phyloP scores from a whole-genome alignment of 1,140 invertebrate genomes.

The Battus philenor region DNA sequence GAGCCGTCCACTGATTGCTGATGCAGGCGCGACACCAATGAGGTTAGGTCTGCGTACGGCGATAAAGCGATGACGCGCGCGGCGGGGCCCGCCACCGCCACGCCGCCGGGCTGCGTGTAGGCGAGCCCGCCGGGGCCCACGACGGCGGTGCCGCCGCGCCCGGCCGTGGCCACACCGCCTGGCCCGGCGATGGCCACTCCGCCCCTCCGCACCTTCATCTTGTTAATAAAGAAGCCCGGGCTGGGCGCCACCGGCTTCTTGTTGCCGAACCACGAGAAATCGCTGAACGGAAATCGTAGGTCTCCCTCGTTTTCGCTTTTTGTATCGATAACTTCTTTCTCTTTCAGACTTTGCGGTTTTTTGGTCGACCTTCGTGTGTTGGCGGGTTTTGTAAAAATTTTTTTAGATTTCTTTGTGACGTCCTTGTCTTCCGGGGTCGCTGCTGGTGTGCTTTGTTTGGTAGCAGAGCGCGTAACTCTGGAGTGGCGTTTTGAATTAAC shows the following conservation, averaged over 20 bases:
- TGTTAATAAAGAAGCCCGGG: constrained; percentile 80
- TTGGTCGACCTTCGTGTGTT: constrained; percentile 33
- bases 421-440: constrained; percentile 31
- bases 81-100: constrained; percentile 82
- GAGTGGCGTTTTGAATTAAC: constrained; percentile 18
- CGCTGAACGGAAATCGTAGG: constrained; percentile 46
- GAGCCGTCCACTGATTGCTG: constrained; percentile 46
- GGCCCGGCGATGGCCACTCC: constrained; percentile 85
- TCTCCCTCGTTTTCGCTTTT: constrained; percentile 39
- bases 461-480: constrained; percentile 45
- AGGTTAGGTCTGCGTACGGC: constrained; percentile 73
- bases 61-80: constrained; percentile 80
- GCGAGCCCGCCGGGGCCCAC: constrained; percentile 84
- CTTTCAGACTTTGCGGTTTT: constrained; percentile 24
- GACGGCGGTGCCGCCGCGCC: constrained; percentile 83
- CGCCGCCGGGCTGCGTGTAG: constrained; percentile 81
- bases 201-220: constrained; percentile 80
- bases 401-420: constrained; percentile 30
- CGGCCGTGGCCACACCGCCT: constrained; percentile 83
- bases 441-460: constrained; percentile 38
- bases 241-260: constrained; percentile 47
- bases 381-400: constrained; percentile 38
- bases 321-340: constrained; percentile 21
- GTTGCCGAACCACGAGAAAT: constrained; percentile 51
- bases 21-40: constrained; percentile 39